Evolutionary conservation across 2,113 vertebrate genomes (phyloP), one percentile per base, ranked within the genome.

Genomic region (Bagarius yarrelli): DNA sequence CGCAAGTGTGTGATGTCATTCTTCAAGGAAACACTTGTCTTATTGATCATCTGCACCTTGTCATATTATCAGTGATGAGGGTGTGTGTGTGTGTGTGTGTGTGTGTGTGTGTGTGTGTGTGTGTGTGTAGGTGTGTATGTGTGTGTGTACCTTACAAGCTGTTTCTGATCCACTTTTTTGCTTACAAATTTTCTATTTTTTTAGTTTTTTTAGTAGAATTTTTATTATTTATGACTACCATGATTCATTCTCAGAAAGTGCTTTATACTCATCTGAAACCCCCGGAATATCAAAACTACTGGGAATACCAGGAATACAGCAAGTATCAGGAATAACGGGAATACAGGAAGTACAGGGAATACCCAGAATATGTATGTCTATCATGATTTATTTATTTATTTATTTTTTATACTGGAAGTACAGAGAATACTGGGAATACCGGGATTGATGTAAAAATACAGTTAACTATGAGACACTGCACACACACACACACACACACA

Each of bases 11-110:
- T 79, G 79, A 79, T 56, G 50, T 79, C 56, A 74, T 77, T 21
- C 57, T 63, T 66, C n/a, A 84, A 18, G 32, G 40, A 83, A 61
- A 50, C 67, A 64, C 76, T 79, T 73, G 36, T 76, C 60, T 60
- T 76, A 80, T 80, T 82, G 84, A 85, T 82, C 70, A 60, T 36
- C 14, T 50, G 50, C 25, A 71, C 76, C 60, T 13, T 77, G 73
- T 60, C 72, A 34, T 67, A 44, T 50, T 85, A 57, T 57, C 40
- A 70, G 8, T 16, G 9, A 27, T 52, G 55, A 23, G 5, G 16
- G 34, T 47, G 56, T 61, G 66, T 57, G 47, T 53, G 16, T 57
- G 72, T 40, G n/a, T 59, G 44, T 19, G 56, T 25, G 19, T 55
- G 40, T 61, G 55, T n/a, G n/a, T 71, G 44, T 25, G 67, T 78